These are phyloP conservation scores for Idaea dimidiata DNA, from an alignment of 2,888 invertebrate genomes.

Conservation along the genomic window DNA sequence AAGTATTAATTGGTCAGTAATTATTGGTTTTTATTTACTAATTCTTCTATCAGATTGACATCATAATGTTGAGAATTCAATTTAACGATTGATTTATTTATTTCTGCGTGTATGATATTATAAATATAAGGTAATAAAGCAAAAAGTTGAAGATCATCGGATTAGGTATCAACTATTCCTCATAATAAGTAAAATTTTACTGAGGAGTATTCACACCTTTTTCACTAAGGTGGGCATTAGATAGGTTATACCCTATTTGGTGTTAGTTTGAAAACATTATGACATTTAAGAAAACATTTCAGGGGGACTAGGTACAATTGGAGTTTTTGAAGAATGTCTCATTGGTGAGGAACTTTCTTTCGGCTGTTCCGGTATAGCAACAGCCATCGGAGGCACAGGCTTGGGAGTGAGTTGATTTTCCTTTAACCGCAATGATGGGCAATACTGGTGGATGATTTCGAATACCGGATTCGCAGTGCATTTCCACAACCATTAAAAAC, in stretches of 20 bases:
- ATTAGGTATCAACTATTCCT: too few species aligned
- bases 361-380: constrained; percentile 86
- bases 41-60: too few species aligned
- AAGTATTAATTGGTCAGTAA: too few species aligned
- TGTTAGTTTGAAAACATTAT: neutral
- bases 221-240: too few species aligned
- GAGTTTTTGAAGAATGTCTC: constrained; percentile 83
- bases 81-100: too few species aligned
- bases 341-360: constrained; percentile 86
- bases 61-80: too few species aligned
- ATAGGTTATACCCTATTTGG: neutral
- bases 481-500: neutral
- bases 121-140: too few species aligned
- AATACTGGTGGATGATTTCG: neutral
- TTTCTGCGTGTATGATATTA: too few species aligned
- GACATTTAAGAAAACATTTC: constrained; percentile 37
- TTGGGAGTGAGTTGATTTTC: constrained; percentile 69
- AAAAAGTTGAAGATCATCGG: too few species aligned
- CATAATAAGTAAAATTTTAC: too few species aligned
- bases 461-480: neutral
- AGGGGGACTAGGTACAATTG: constrained; percentile 70
- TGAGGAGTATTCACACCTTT: too few species aligned
- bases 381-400: constrained; percentile 85
- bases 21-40: too few species aligned
- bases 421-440: neutral